Conservation (phyloP, 2,113 vertebrate species). For the Anguilla rostrata region DNA sequence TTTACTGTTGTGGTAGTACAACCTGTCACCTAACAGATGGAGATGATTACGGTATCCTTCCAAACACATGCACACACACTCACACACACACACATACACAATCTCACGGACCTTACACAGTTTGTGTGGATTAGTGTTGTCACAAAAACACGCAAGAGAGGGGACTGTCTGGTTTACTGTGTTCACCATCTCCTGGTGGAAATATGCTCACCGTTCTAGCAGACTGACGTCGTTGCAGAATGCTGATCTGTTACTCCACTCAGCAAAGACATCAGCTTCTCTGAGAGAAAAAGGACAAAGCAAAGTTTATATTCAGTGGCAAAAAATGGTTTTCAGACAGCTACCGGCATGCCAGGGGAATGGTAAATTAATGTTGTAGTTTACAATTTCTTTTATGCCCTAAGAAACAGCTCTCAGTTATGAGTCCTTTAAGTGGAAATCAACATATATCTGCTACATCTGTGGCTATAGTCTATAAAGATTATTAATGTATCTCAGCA, state of each 20-base stretch:
- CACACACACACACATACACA: background rate
- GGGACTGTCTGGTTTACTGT: background rate
- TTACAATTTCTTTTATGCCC: too few species aligned
- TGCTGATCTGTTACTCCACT: conserved; percentile 46
- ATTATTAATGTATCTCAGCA: too few species aligned
- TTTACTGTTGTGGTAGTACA: background rate
- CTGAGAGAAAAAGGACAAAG: conserved; percentile 31
- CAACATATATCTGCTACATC: background rate
- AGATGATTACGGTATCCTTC: background rate
- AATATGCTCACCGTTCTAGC: conserved; percentile 36
- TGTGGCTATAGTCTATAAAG: too few species aligned
- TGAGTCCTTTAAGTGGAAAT: background rate
- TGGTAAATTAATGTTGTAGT: too few species aligned
- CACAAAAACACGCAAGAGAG: background rate
- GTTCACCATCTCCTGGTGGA: background rate
- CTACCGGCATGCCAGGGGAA: too few species aligned
- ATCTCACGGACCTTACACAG: background rate
- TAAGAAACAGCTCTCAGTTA: too few species aligned
- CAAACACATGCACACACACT: background rate
- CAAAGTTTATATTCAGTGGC: background rate
- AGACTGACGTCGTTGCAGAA: conserved; percentile 44
- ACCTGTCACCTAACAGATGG: background rate
- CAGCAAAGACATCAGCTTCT: conserved; percentile 34
- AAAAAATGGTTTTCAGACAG: background rate
- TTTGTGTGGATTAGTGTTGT: background rate